These are phyloP conservation scores for Pandemis heparana DNA, from an alignment of 2,888 invertebrate genomes.

Conservation along the genomic window DNA sequence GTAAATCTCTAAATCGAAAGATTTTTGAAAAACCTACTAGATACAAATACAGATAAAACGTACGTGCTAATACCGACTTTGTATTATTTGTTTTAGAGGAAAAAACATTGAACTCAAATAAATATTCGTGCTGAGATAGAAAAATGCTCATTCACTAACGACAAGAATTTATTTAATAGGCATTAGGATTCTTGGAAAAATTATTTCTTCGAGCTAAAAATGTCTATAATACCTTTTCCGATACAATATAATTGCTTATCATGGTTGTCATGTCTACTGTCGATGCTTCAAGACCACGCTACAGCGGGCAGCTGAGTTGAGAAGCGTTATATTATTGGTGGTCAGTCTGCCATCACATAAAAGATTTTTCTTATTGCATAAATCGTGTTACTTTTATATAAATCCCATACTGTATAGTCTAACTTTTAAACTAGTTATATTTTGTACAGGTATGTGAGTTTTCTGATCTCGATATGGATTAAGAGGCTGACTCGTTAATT, in stretches of 20 bases:
- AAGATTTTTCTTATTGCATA: too few relatives aligned
- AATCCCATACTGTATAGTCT: too few relatives aligned
- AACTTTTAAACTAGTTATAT: too few relatives aligned
- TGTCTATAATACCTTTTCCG: not conserved
- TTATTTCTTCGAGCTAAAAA: not conserved
- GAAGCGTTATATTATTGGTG: not conserved
- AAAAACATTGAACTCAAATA: not conserved
- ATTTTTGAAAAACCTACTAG: too few relatives aligned
- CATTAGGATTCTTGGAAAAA: not conserved
- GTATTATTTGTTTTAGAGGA: too few relatives aligned
- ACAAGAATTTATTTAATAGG: not conserved
- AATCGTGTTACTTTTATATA: too few relatives aligned
- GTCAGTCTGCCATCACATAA: not conserved
- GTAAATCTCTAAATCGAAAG: too few relatives aligned
- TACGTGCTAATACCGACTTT: too few relatives aligned
- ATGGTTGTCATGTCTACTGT: not conserved
- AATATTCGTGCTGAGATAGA: not conserved
- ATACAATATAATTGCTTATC: not conserved
- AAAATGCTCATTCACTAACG: not conserved
- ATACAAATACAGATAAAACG: not conserved
- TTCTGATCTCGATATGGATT: too few relatives aligned
- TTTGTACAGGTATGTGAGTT: too few relatives aligned
- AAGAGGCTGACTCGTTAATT: too few relatives aligned
- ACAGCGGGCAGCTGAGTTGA: not conserved
- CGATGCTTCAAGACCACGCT: not conserved